Percentiles rank a stretch among this genome's conserved stretches.
Evolutionary conservation across 2,113 vertebrate genomes (phyloP).

Genomic region (Antennarius striatus): DNA sequence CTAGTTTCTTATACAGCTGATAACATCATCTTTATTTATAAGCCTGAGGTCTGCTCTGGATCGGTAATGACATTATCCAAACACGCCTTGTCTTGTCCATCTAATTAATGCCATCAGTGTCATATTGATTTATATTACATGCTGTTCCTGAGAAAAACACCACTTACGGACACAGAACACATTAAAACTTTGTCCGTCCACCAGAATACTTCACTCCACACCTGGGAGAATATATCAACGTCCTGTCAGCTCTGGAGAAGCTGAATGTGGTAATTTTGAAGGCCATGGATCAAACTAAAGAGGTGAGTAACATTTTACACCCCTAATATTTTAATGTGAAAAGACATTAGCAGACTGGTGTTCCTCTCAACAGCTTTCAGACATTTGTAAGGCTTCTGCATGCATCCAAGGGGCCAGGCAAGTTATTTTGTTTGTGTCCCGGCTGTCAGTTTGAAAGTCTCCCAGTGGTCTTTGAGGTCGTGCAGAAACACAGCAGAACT

Average conservation of each 20-base stretch:
- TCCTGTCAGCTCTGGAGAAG: constrained; percentile 90
- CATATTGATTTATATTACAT: background rate
- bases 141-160: background rate
- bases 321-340: background rate
- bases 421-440: constrained; percentile 15
- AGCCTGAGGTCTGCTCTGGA: too few species aligned
- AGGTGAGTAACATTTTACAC: constrained; percentile 73
- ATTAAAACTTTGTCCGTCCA: background rate
- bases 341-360: background rate
- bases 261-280: constrained; percentile 91
- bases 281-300: constrained; percentile 97
- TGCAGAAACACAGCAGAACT: constrained; percentile 3
- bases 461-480: constrained; percentile 7
- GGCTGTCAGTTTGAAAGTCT: constrained; percentile 28
- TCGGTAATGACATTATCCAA: background rate
- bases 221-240: constrained; percentile 89
- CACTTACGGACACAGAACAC: background rate
- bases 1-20: too few species aligned
- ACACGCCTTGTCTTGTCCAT: background rate
- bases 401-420: background rate
- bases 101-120: background rate
- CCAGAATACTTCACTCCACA: constrained; percentile 93
- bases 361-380: background rate
- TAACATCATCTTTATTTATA: too few species aligned
- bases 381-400: background rate